These are phyloP conservation scores for Cyanistes caeruleus DNA, from an alignment of 2,113 vertebrate species.

Conservation along the genomic window DNA sequence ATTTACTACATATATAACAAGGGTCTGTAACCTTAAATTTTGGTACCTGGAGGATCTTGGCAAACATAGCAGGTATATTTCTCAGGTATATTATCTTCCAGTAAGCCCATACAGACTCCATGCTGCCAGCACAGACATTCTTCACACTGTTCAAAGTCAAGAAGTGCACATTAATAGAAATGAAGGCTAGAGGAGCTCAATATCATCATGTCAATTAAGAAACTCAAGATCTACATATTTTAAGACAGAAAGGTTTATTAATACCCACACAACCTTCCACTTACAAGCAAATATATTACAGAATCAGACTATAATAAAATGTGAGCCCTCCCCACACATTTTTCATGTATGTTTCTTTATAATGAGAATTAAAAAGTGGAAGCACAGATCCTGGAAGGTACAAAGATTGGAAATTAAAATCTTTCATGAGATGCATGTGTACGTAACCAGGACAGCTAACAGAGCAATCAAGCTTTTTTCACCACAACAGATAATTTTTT, in stretches of 20 bases:
- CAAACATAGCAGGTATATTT: conserved; percentile 95
- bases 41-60: conserved; percentile 91
- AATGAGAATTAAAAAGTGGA: background rate
- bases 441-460: background rate
- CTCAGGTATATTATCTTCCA: conserved; percentile 93
- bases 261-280: background rate
- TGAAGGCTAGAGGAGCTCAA: background rate
- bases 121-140: conserved; percentile 98
- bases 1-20: conserved; percentile 9
- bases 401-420: background rate
- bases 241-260: background rate
- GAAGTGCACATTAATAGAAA: conserved; percentile 10
- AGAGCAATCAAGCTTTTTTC: background rate
- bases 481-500: background rate
- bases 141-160: conserved; percentile 84
- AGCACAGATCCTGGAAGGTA: background rate
- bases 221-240: background rate
- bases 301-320: background rate
- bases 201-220: background rate
- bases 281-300: background rate
- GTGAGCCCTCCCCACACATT: background rate
- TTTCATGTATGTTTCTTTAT: background rate
- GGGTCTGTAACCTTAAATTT: conserved; percentile 39
- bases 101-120: conserved; percentile 95
- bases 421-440: background rate